Percentiles rank a stretch among this genome's conserved stretches.
Evolutionary conservation across 2,888 invertebrate genomes (phyloP).

Genomic region (Apocheima hispidaria): DNA sequence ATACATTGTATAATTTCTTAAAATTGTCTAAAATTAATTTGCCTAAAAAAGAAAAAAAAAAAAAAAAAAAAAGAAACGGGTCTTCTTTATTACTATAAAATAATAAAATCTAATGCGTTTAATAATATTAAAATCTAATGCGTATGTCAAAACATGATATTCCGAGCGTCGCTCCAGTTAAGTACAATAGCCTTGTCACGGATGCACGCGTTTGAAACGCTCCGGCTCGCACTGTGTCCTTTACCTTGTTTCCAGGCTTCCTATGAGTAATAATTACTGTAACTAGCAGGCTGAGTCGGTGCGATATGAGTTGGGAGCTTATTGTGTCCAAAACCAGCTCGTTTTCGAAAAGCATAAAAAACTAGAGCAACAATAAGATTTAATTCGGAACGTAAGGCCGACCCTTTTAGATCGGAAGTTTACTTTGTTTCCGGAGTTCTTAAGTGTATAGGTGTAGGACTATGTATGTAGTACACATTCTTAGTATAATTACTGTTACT

Average conservation of each 20-base stretch:
- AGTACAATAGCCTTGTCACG: conserved; percentile 70
- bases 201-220: conserved; percentile 76
- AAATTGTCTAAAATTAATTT: too few relatives aligned
- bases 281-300: conserved; percentile 27
- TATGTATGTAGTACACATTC: too few relatives aligned
- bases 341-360: neutral
- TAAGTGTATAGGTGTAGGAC: too few relatives aligned
- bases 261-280: conserved; percentile 64
- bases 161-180: conserved; percentile 53
- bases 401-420: neutral
- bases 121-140: conserved; percentile 38
- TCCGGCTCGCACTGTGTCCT: conserved; percentile 79
- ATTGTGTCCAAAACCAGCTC: conserved; percentile 11
- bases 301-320: conserved; percentile 20
- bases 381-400: neutral
- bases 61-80: too few relatives aligned
- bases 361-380: neutral
- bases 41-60: too few relatives aligned
- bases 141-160: conserved; percentile 46
- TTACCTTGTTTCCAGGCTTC: conserved; percentile 72
- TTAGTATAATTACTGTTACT: too few relatives aligned
- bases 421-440: too few relatives aligned
- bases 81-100: too few relatives aligned
- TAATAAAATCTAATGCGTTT: too few relatives aligned
- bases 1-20: too few relatives aligned